These are phyloP conservation scores for Anthopleura xanthogrammica DNA, from an alignment of 92 coral and sea anemone genomes.

Conservation along the genomic window DNA sequence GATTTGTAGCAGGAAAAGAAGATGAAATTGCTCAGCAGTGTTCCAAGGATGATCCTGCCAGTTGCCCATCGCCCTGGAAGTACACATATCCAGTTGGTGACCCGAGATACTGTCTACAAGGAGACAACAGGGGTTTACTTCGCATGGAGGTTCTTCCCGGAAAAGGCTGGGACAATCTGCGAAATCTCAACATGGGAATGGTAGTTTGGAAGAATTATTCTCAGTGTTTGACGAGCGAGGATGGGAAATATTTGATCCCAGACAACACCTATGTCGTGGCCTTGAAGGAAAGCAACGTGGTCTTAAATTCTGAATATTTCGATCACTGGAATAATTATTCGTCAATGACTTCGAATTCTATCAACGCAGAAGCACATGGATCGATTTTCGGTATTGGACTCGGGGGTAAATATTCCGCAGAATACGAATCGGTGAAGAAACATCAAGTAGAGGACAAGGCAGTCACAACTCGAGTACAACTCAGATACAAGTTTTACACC, in stretches of 20 bases:
- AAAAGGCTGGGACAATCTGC: too few relatives aligned
- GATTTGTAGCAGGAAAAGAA: too few relatives aligned
- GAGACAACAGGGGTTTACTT: too few relatives aligned
- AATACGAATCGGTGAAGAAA: constrained; percentile 67
- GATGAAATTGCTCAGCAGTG: too few relatives aligned
- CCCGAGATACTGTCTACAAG: too few relatives aligned
- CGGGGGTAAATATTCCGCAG: constrained; percentile 73
- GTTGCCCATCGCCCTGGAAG: too few relatives aligned
- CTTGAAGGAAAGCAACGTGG: constrained; percentile 73
- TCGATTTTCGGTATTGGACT: constrained; percentile 38
- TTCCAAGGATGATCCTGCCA: too few relatives aligned
- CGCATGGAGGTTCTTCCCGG: too few relatives aligned
- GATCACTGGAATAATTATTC: constrained; percentile 85
- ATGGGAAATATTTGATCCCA: constrained; percentile 78
- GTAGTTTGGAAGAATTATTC: constrained; percentile 55
- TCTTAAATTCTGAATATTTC: constrained; percentile 53
- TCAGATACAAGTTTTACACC: constrained; percentile 69
- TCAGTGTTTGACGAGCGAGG: constrained; percentile 70
- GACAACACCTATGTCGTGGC: constrained; percentile 67
- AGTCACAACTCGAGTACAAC: constrained; percentile 81
- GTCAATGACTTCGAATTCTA: constrained; percentile 64
- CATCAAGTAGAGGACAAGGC: constrained; percentile 86
- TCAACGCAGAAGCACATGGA: constrained; percentile 59
- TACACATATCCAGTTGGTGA: too few relatives aligned
- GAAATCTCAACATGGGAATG: too few relatives aligned